Evolutionary conservation across 2,797 vertebrate species (phyloP).

Genomic region (Oryzias dopingdopingensis): DNA sequence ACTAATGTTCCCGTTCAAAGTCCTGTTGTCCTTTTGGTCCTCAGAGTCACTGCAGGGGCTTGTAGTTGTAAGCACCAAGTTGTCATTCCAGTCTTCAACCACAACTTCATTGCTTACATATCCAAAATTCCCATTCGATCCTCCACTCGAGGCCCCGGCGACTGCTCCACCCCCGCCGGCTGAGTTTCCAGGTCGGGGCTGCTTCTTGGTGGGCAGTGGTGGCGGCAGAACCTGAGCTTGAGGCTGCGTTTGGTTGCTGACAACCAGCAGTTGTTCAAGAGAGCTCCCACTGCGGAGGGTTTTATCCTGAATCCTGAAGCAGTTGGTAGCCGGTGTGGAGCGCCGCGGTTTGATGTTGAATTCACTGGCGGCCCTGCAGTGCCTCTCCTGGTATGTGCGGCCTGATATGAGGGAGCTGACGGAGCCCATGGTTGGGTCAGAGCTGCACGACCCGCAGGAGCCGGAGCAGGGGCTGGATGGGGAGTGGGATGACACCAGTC

Average conservation of each 20-base stretch:
- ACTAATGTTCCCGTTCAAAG: constrained; percentile 81
- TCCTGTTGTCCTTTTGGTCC: constrained; percentile 82
- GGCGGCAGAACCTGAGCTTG: constrained; percentile 63
- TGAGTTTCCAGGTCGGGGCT: constrained; percentile 68
- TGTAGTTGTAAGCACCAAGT: constrained; percentile 68
- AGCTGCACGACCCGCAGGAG: constrained; percentile 48
- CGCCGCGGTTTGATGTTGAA: constrained; percentile 76
- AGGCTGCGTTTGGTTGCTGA: constrained; percentile 66
- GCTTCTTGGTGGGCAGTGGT: constrained; percentile 82
- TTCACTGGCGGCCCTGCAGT: constrained; percentile 79
- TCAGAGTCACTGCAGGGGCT: constrained; percentile 90
- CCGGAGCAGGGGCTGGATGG: constrained; percentile 54
- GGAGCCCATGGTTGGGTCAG: constrained; percentile 86
- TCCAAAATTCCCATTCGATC: constrained; percentile 74
- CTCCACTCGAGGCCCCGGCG: constrained; percentile 23
- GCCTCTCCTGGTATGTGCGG: constrained; percentile 84
- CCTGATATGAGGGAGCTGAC: constrained; percentile 95
- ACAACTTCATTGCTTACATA: constrained; percentile 83
- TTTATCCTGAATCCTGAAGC: constrained; percentile 81
- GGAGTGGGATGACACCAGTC: constrained; percentile 54
- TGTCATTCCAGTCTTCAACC: constrained; percentile 85
- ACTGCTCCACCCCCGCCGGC: constrained; percentile 19
- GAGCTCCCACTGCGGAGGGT: constrained; percentile 80
- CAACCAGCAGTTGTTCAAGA: constrained; percentile 82
- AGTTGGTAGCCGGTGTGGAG: constrained; percentile 77